Percentiles rank a stretch among this genome's conserved stretches.
phyloP scores from a whole-genome alignment of 2,113 vertebrate species.

The Grantiella picta region DNA sequence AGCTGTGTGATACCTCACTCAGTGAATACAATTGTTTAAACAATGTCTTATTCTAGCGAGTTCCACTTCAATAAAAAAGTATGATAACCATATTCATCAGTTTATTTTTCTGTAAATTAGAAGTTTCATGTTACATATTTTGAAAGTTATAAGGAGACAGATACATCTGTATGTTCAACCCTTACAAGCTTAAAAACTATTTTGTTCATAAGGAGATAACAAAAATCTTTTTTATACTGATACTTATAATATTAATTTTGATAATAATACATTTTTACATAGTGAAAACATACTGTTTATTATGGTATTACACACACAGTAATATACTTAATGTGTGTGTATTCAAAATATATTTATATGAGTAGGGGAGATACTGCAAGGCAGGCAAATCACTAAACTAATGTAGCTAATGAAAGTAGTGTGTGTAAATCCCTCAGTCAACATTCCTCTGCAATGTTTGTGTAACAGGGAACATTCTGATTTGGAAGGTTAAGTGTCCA shows the following conservation, averaged over 20 bases:
- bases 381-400: not conserved
- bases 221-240: not conserved
- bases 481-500: not conserved
- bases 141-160: not conserved
- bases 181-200: not conserved
- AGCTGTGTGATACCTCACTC: not conserved
- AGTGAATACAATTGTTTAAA: not conserved
- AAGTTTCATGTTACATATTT: not conserved
- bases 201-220: not conserved
- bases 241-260: not conserved
- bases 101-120: not conserved
- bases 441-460: not conserved
- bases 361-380: not conserved
- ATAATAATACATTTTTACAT: too few species aligned
- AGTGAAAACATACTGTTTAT: not conserved
- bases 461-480: not conserved
- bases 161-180: not conserved
- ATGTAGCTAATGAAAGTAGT: not conserved
- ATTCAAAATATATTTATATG: not conserved
- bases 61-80: not conserved
- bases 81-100: not conserved
- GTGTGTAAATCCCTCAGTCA: not conserved
- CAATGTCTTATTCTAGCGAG: not conserved
- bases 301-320: too few species aligned
- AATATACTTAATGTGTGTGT: not conserved